Percentiles rank a stretch among this genome's conserved stretches.
Conservation (phyloP, 2,888 invertebrate species). For the Tethea ocularis region DNA sequence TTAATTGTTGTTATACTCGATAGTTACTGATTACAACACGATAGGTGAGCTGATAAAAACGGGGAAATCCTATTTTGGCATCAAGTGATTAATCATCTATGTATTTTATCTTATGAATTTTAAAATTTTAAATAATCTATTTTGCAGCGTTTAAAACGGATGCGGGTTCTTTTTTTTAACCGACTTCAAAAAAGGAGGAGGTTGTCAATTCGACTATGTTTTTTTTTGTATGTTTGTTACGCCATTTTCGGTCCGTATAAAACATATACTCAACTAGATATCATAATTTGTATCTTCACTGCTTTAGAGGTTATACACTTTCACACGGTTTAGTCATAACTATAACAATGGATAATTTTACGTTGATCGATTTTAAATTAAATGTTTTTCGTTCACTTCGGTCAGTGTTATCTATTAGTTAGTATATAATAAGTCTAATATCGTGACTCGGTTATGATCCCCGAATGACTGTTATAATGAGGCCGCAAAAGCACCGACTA, state of each 20-base stretch:
- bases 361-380: background rate
- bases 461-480: conserved; percentile 54
- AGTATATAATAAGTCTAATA: conserved; percentile 13
- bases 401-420: background rate
- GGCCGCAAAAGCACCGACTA: conserved; percentile 55
- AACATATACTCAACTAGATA: too few species aligned
- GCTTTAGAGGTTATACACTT: background rate
- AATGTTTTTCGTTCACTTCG: background rate
- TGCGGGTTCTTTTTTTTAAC: too few species aligned
- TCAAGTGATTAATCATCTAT: background rate
- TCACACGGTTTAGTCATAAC: background rate
- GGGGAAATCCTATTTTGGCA: background rate
- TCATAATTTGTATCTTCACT: too few species aligned
- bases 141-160: too few species aligned
- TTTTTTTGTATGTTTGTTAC: too few species aligned
- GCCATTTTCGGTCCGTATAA: too few species aligned
- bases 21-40: background rate
- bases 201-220: too few species aligned
- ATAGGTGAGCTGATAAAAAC: background rate
- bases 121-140: too few species aligned
- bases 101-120: background rate
- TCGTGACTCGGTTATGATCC: conserved; percentile 59
- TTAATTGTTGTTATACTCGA: conserved; percentile 1
- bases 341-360: background rate
- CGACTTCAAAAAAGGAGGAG: too few species aligned